phyloP scores from a whole-genome alignment of 2,113 vertebrate species.

The Podarcis muralis region DNA sequence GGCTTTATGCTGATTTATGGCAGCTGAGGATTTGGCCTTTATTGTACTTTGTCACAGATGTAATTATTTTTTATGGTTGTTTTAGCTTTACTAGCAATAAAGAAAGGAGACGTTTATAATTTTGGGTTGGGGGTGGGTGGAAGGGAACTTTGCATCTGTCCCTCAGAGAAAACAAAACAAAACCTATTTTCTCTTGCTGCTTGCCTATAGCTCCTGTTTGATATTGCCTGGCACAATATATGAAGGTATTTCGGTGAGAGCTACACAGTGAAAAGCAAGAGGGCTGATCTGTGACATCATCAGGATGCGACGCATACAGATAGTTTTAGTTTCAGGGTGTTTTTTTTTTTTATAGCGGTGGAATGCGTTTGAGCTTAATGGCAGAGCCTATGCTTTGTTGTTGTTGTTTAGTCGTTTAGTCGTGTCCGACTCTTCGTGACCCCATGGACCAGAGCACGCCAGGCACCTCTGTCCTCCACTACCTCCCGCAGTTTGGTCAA shows the following conservation, averaged over 20 bases:
- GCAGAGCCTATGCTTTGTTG: too few relatives aligned
- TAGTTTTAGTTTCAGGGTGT: neutral
- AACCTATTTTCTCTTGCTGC: neutral
- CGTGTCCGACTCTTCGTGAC: too few relatives aligned
- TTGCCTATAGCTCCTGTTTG: neutral
- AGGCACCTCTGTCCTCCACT: too few relatives aligned
- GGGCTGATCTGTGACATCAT: neutral
- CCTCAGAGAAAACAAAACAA: neutral
- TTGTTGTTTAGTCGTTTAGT: too few relatives aligned
- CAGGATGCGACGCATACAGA: neutral
- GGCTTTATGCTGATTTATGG: constrained; percentile 34
- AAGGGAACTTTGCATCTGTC: neutral
- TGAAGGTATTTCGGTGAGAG: neutral
- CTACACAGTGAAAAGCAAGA: neutral
- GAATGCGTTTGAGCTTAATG: neutral
- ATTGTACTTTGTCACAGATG: constrained; percentile 16
- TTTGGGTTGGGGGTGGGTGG: too few relatives aligned
- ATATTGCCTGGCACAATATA: neutral
- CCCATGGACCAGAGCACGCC: too few relatives aligned
- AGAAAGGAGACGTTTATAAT: constrained; percentile 18
- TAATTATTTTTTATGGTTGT: constrained; percentile 41
- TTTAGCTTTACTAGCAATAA: constrained; percentile 38
- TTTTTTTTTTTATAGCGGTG: neutral
- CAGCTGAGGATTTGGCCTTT: constrained; percentile 25
- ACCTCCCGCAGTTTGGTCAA: too few relatives aligned